Base-by-base conservation (phyloP, 2,888 invertebrate species). In the Priocnemis perturbator region DNA sequence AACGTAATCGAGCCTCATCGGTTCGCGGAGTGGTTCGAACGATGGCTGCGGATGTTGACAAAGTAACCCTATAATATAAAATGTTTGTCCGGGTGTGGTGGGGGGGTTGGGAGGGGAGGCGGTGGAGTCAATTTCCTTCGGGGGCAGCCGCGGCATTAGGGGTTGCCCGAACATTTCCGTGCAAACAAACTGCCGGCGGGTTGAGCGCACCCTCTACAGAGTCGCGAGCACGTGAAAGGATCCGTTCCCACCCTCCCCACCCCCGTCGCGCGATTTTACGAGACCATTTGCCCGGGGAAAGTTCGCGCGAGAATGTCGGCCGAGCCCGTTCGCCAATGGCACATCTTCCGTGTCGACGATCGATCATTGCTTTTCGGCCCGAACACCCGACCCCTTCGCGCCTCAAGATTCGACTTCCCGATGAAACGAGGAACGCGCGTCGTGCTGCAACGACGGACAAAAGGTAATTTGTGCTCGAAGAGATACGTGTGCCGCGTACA, bases 61-160 rank as follows among this genome's bases (percentile, higher is more conserved):
- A 50, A 50, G 50, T 50, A 50, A 50, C 50, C 50, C 50, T 50
- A 50, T 50, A 50, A 50, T 50, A 50, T 50, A 50, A 50, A 50
- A 50, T 50, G 50, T 50, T 50, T 50, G 50, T 50, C 5, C 50
- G 50, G 50, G 5, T 1, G 50, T 2, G 19, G 50, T 5, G 7
- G 9, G 47, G 47, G 47, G 2, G 50, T 1, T 17, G 17, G 50
- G 14, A 17, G 50, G 17, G 50, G 19, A 9, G 17, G 50, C 9
- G 50, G 50, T 9, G 50, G 50, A 50, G 50, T 50, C 50, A 50
- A 50, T 50, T 50, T 50, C 50, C 50, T 50, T 9, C 19, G 50
- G 17, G 37, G 50, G 50, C 50, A 50, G 17, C 50, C 5, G 50
- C 50, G 50, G 19, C 50, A 50, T 50, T 50, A 50, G 50, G 50